phyloP scores from a whole-genome alignment of 2,797 vertebrate species.

The Dallia pectoralis region DNA sequence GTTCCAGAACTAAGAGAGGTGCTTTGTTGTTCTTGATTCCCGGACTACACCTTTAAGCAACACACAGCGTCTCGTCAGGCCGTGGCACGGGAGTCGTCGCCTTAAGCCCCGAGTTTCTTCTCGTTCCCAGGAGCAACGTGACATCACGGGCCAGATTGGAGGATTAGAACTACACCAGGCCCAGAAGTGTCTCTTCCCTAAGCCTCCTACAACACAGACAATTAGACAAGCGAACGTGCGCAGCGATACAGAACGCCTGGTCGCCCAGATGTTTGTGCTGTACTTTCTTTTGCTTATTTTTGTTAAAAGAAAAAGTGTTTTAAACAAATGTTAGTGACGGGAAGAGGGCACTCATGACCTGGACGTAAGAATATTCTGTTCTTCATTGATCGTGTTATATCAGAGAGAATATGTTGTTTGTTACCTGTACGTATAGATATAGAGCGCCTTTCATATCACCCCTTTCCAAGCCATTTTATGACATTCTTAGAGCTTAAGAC shows the following conservation, averaged over 20 bases:
- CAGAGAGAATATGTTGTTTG: too few relatives aligned
- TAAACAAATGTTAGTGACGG: background rate
- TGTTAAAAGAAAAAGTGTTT: slow-evolving; percentile 19
- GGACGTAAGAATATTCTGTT: slow-evolving; percentile 24
- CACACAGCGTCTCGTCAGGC: slow-evolving; percentile 36
- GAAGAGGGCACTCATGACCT: slow-evolving; percentile 23
- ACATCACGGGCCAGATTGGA: slow-evolving; percentile 48
- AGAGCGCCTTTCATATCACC: too few relatives aligned
- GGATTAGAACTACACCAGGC: slow-evolving; percentile 47
- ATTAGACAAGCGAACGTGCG: slow-evolving; percentile 67
- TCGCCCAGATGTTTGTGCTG: slow-evolving; percentile 23
- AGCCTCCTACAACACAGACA: slow-evolving; percentile 57
- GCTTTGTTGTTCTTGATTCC: background rate
- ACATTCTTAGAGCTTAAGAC: too few relatives aligned
- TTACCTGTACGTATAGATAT: too few relatives aligned
- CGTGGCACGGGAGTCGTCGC: background rate
- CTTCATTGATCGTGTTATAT: background rate
- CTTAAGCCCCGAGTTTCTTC: slow-evolving; percentile 37
- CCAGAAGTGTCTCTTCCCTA: slow-evolving; percentile 43
- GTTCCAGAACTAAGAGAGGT: background rate
- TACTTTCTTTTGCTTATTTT: slow-evolving; percentile 46
- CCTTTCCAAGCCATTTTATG: too few relatives aligned
- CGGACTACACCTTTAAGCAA: slow-evolving; percentile 28
- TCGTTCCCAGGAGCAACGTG: slow-evolving; percentile 41
- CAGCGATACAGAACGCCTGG: slow-evolving; percentile 60